Evolutionary conservation across 2,888 invertebrate genomes (phyloP).

Genomic region (Zygogramma bicolorata): DNA sequence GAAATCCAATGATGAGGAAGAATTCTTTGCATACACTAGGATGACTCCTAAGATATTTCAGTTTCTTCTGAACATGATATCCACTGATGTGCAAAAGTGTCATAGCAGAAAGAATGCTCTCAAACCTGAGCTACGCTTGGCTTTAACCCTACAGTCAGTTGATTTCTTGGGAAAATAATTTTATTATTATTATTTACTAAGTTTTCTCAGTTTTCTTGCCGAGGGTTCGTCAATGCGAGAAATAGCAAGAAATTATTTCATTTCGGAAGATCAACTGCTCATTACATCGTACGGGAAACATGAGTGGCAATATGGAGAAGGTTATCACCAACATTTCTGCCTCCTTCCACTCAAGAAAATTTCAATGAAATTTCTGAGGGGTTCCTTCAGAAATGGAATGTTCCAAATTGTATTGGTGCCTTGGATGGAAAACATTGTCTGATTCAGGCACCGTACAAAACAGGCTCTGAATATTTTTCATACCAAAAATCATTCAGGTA

Average conservation of each 20-base stretch:
- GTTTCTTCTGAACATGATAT: too few species aligned
- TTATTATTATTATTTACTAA: neutral
- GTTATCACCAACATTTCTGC: slow-evolving; percentile 12
- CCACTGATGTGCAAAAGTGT: neutral
- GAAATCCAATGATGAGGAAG: neutral
- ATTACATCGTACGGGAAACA: slow-evolving; percentile 44
- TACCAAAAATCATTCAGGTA: slow-evolving; percentile 48
- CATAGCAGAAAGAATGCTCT: neutral
- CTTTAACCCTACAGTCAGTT: neutral
- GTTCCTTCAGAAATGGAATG: too few species aligned
- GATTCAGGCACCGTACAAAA: too few species aligned
- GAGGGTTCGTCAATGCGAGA: slow-evolving; percentile 29
- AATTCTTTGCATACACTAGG: too few species aligned
- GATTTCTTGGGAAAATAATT: neutral
- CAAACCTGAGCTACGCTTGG: neutral
- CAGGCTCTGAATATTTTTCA: slow-evolving; percentile 51
- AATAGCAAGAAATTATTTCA: slow-evolving; percentile 30
- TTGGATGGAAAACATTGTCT: too few species aligned
- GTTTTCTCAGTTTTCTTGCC: slow-evolving; percentile 30
- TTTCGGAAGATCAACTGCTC: slow-evolving; percentile 51
- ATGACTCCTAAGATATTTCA: neutral
- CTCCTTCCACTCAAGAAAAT: too few species aligned
- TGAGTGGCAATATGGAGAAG: slow-evolving; percentile 47
- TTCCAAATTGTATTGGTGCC: too few species aligned
- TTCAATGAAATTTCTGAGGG: too few species aligned